Base-by-base conservation (phyloP, 1,140 invertebrate species). In the Pemphigus obesinymphae region DNA sequence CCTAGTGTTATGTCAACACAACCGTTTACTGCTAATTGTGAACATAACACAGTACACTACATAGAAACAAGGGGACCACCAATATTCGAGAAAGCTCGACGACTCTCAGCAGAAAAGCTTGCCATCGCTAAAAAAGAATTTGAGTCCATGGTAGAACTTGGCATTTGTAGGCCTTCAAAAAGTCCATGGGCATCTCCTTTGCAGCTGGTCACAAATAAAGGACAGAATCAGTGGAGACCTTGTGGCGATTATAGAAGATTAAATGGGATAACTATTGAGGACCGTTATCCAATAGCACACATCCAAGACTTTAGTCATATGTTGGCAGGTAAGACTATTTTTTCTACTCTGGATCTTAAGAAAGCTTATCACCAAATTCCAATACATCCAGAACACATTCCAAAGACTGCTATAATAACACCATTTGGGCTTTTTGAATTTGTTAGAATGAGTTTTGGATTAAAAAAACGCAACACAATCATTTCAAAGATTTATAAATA, bases 401-500 rank as follows among this genome's bases (percentile, higher is more conserved):
- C 31, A 3, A 88, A 88, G 83, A 87, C 87, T 0, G 86, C 87
- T 1, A 83, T 87, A 31, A 83, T 48, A 37, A 84, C 75, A 61
- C 26, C 26, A 37, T 68, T 68, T 23, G 63, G 34, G 3, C 20
- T 68, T 2, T 68, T 68, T 23, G 20, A 75, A 85, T 84, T 31
- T 86, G 84, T 3, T 84, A 84, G 13, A 86, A 87, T 89, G 85
- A 84, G 86, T 11, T 84, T 88, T 80, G 87, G 87, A n/a, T 6
- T 82, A 88, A 1, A 82, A 85, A 1, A 88, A 88, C 82, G 86
- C 87, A 11, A 85, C 83, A 0, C 86, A 88, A 82, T 86, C 86
- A 6, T 91, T 90, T 84, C 87, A 90, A 84, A 80, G 89, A n/a
- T 86, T 88, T 20, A 89, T 91, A 63, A 85, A 89, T 83, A 50